Base-by-base conservation (phyloP, 2,797 vertebrate species). In the Aplochiton taeniatus region DNA sequence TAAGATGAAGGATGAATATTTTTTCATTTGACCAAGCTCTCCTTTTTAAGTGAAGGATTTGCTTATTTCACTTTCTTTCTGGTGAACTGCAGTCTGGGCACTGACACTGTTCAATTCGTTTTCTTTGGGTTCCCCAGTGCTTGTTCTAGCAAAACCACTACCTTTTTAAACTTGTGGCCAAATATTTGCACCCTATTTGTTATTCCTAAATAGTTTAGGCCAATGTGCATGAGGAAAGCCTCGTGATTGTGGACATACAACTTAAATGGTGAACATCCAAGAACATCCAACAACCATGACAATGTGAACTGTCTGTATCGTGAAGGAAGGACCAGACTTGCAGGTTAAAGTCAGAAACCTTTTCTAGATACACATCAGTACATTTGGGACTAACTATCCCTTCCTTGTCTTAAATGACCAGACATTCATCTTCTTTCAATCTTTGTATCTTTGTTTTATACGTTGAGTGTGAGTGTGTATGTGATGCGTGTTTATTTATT, bases 401-500 rank as follows among this genome's bases (percentile, higher is more conserved):
- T 59, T 19, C 18, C 20, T 65, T 48, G 63, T 72, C 70, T 79
- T 68, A 61, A 51, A 69, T 61, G 63, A 16, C 70, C 59, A 55
- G 69, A 68, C 43, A n/a, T 55, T 69, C 65, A 61, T 68, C 65
- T 58, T 67, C 56, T 64, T 66, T 45, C 54, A 59, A 70, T 58
- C 69, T 65, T 52, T 49, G 44, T 51, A 50, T 66, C 76, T 76
- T 82, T 70, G 68, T 74, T 61, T 52, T 70, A 45, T 73, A 70
- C 49, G 58, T 76, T 64, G 64, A 71, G 69, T 75, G 59, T 67
- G 43, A 70, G 62, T 72, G 58, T 17, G 11, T 54, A 52, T 47
- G 68, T 61, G 61, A 12, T 63, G 59, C 66, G 18, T 56, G 67
- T 76, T 55, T 52, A 57, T 63, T 45, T 85, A 84, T 84, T 86